Conservation (phyloP, 2,113 vertebrate genomes). For the Gyps fulvus region DNA sequence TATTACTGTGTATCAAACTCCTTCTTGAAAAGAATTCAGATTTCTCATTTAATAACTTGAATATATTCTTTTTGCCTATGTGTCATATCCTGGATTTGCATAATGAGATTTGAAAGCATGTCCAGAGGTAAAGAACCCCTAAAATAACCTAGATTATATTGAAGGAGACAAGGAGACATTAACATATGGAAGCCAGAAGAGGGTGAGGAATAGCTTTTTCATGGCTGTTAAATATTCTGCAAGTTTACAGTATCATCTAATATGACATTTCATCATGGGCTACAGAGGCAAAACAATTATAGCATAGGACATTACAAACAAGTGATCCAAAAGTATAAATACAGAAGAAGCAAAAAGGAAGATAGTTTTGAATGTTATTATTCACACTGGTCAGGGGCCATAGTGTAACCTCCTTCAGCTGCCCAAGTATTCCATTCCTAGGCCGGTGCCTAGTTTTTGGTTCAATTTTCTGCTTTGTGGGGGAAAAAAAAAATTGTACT, state of each 20-base stretch:
- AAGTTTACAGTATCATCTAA: slow-evolving; percentile 14
- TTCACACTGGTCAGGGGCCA: background rate
- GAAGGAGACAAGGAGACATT: background rate
- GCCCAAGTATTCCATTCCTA: background rate
- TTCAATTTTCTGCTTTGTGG: background rate
- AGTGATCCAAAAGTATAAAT: background rate
- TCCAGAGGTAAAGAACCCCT: slow-evolving; percentile 12
- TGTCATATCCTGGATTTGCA: slow-evolving; percentile 19
- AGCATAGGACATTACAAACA: background rate
- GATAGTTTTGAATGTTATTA: background rate
- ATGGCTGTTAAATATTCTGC: slow-evolving; percentile 40
- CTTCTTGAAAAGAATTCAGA: background rate
- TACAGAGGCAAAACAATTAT: slow-evolving; percentile 11
- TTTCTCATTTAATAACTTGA: slow-evolving; percentile 21
- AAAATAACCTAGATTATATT: background rate
- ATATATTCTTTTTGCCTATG: background rate
- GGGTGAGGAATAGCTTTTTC: slow-evolving; percentile 12
- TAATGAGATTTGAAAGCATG: slow-evolving; percentile 52
- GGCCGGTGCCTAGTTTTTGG: background rate
- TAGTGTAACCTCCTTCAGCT: background rate
- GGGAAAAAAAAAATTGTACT: background rate
- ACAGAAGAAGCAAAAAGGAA: background rate
- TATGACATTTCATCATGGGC: slow-evolving; percentile 17
- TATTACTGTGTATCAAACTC: background rate
- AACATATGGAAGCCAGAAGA: background rate